Base-by-base conservation (phyloP, 2,113 vertebrate species). In the Falcunculus frontatus region DNA sequence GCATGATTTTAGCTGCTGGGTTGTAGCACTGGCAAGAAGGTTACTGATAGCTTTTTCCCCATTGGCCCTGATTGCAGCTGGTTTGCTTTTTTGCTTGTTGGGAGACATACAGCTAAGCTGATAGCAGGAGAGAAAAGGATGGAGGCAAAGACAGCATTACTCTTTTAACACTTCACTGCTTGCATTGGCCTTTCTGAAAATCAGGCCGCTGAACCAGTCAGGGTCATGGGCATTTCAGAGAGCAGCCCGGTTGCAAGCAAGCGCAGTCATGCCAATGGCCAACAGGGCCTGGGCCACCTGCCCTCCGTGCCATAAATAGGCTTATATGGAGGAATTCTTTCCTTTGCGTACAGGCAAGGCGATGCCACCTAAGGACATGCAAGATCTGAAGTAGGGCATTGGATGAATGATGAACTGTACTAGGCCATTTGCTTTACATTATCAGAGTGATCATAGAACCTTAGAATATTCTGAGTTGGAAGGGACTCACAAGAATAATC, bases 301-400 rank as follows among this genome's bases (percentile, higher is more conserved):
- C 73, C 29, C 4, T 55, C 37, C 6, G 0, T 55, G 35, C 35
- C 30, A 4, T 47, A 23, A 33, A 11, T 0, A 29, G 63, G 20
- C 29, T 49, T 64, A 10, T 2, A 14, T 42, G 55, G 55, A 86
- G 55, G 50, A 84, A 74, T 42, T 33, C 13, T 82, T n/a, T 73
- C 30, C 37, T 84, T 65, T 52, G 27, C 57, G 50, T 57, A 35
- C 60, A 32, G 18, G 22, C 49, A 44, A n/a, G 33, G 35, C 3
- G 1, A 27, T 33, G n/a, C 41, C 44, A 47, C 8, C 0, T 13
- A 41, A 72, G 57, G 82, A 83, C 32, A 1, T 22, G 22, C 13
- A 35, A 88, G 47, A 78, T 16, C 68, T 77, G 68, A 77, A n/a
- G 23, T 1, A 52, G 11, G 11, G 22, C 25, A 11, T 23, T 46